These are phyloP conservation scores for Pseudococcus jackbeardsleyi DNA, from an alignment of 2,888 invertebrate species.

Conservation along the genomic window DNA sequence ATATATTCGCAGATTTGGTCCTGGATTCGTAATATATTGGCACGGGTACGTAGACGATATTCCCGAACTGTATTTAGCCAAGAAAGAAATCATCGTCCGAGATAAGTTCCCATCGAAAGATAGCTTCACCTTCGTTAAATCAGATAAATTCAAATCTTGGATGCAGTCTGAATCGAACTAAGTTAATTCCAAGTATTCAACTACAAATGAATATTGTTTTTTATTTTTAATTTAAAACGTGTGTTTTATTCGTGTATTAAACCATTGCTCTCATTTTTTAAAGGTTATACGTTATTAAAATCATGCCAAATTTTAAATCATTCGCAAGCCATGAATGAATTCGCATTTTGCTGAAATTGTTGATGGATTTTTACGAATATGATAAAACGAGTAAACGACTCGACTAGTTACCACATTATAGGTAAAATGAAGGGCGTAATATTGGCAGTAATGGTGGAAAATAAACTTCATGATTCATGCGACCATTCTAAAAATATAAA, in stretches of 20 bases:
- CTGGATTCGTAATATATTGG: slow-evolving; percentile 62
- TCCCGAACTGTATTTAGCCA: slow-evolving; percentile 45
- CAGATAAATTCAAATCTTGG: slow-evolving; percentile 56
- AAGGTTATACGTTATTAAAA: background rate
- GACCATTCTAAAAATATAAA: slow-evolving; percentile 56
- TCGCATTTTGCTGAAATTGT: background rate
- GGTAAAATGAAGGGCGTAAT: slow-evolving; percentile 55
- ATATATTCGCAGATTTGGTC: slow-evolving; percentile 49
- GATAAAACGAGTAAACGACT: background rate
- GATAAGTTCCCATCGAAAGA: slow-evolving; percentile 59
- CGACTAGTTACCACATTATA: slow-evolving; percentile 6
- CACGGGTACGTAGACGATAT: slow-evolving; percentile 56
- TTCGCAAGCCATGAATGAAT: background rate
- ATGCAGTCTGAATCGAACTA: slow-evolving; percentile 49
- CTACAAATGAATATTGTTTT: background rate
- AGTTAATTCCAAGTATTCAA: background rate
- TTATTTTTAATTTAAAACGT: background rate
- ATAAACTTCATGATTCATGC: slow-evolving; percentile 54
- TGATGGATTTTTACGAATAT: background rate
- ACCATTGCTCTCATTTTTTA: background rate
- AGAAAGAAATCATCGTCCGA: slow-evolving; percentile 55
- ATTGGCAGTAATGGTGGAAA: slow-evolving; percentile 62
- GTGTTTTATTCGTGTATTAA: background rate
- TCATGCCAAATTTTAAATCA: background rate
- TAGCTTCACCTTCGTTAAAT: slow-evolving; percentile 56